phyloP scores from a whole-genome alignment of 37 sponge, comb jelly and placozoan genomes.

The Ephydatia muelleri region DNA sequence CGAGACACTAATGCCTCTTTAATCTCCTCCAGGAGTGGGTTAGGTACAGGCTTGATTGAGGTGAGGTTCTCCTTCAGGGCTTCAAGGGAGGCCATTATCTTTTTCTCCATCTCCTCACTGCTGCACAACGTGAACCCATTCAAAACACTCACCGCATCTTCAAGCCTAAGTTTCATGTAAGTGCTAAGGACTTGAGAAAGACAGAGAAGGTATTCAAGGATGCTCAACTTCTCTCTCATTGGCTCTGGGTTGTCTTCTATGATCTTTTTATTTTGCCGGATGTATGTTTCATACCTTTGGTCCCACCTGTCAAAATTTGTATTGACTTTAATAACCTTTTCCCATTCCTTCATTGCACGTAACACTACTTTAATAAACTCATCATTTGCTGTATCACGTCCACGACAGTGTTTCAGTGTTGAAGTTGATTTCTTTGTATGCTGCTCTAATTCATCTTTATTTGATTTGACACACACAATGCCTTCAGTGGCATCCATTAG shows the following conservation, averaged over 20 bases:
- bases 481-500: constrained; percentile 66
- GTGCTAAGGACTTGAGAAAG: constrained; percentile 27
- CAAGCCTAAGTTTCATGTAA: constrained; percentile 37
- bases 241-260: constrained; percentile 14
- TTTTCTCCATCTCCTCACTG: constrained; percentile 10
- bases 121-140: background rate
- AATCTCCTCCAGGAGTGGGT: constrained; percentile 43
- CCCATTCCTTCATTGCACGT: constrained; percentile 24
- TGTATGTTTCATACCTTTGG: constrained; percentile 23
- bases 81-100: background rate
- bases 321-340: background rate
- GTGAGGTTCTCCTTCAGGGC: background rate
- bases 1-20: constrained; percentile 6
- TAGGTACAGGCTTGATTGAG: background rate
- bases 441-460: constrained; percentile 29
- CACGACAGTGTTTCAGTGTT: background rate
- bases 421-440: background rate
- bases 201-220: constrained; percentile 12
- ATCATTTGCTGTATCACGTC: background rate
- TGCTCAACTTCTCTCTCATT: constrained; percentile 20
- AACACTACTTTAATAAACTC: background rate
- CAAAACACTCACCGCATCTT: constrained; percentile 52
- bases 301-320: constrained; percentile 4
- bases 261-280: constrained; percentile 9
- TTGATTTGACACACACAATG: constrained; percentile 28